phyloP scores from a whole-genome alignment of 2,113 vertebrate species.

The Sciurus niger region DNA sequence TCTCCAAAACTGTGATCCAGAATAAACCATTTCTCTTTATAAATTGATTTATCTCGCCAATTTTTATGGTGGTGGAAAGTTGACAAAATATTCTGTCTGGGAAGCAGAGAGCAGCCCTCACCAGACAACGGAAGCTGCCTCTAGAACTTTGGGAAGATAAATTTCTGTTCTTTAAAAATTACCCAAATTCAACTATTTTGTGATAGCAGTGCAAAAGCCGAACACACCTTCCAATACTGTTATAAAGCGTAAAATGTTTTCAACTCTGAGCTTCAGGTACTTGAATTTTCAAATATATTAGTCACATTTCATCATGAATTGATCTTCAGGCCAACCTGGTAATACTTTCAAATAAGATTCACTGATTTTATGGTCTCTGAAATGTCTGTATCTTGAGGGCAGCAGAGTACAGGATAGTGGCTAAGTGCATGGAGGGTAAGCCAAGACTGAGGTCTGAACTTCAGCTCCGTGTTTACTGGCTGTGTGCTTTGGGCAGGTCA shows the following conservation, averaged over 20 bases:
- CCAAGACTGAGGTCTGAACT: neutral
- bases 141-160: neutral
- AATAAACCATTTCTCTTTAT: neutral
- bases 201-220: neutral
- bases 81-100: neutral
- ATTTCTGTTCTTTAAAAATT: neutral
- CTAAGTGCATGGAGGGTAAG: neutral
- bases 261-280: neutral
- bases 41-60: neutral
- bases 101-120: neutral
- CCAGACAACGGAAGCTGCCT: neutral
- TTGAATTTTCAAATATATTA: neutral
- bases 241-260: constrained; percentile 21
- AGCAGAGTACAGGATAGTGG: neutral
- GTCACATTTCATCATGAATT: neutral
- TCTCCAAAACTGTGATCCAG: neutral
- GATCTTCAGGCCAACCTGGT: neutral
- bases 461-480: neutral
- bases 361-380: neutral
- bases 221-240: neutral
- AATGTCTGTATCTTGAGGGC: constrained; percentile 2
- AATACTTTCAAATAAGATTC: constrained; percentile 48
- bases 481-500: neutral
- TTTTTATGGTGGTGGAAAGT: neutral
- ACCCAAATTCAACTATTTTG: neutral